Evolutionary conservation across 2,113 vertebrate species (phyloP), one percentile per base, ranked within the genome.

Genomic region (Carassius carassius): DNA sequence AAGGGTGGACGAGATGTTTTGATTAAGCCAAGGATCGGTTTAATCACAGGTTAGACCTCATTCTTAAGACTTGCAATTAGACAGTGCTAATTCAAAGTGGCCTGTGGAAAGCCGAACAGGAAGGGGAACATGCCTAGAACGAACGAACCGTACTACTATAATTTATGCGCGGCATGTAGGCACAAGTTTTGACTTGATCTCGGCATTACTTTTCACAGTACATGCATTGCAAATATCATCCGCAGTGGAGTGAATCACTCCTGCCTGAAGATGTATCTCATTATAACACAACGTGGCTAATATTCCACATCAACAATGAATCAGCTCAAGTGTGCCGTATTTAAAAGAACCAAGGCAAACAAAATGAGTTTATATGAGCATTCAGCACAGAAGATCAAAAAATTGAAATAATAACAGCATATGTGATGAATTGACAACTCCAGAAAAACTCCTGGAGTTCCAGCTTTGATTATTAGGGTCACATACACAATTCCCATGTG

Each of bases 221-320:
- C 87, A 91, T 87, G 89, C 89, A 89, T 85, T 80, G 51, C 86
- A 89, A 88, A 91, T 92, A 88, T 83, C 84, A 87, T 89, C 87
- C 86, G 85, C 32, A 63, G 78, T 1, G 63, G 67, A 85, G 86
- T 92, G 89, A 93, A 88, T 92, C 90, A 90, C 84, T 54, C 14
- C 87, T 12, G 90, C 91, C 91, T 81, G 63, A 82, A 90, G 90
- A 84, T 35, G 86, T 54, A 17, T 56, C 58, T 84, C 49, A 72
- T 60, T 75, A 63, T 72, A 83, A 69, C 80, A 47, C 44, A 78
- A 51, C 44, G 44, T 17, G 58, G 74, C 23, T 47, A 47, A 83
- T 72, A 74, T 82, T 69, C 44, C 62, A 29, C 41, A 69, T 11
- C 49, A 14, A 70, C 41, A 49, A 62, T 83, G 37, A 23, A 65